Conservation (phyloP, 2,797 vertebrate genomes). For the Prunella strophiata region DNA sequence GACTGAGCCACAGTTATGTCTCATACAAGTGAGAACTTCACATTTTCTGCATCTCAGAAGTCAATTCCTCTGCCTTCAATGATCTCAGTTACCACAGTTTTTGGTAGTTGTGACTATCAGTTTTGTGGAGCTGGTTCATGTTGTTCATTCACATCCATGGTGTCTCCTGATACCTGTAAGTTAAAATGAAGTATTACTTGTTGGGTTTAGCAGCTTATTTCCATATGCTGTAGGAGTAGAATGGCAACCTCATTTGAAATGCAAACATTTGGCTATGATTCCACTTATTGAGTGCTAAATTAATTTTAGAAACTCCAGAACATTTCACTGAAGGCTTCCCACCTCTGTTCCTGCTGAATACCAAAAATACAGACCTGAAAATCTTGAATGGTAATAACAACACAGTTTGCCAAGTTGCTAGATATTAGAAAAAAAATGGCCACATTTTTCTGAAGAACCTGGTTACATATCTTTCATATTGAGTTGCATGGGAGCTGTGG, state of each 20-base stretch:
- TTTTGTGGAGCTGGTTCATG: neutral
- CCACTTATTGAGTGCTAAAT: conserved; percentile 26
- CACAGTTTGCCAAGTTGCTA: neutral
- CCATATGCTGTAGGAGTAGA: neutral
- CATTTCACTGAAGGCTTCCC: conserved; percentile 26
- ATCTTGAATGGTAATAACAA: neutral
- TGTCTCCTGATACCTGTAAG: neutral
- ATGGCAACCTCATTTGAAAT: conserved; percentile 6
- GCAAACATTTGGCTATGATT: neutral
- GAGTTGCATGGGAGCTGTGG: neutral
- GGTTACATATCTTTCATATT: neutral
- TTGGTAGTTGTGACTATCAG: neutral
- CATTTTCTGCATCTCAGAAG: neutral
- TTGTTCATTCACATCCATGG: neutral
- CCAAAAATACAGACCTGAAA: conserved; percentile 31
- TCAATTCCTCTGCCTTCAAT: neutral
- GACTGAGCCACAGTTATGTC: neutral
- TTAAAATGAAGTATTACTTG: neutral
- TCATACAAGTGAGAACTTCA: neutral
- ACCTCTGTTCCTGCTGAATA: conserved; percentile 10
- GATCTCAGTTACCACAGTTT: neutral
- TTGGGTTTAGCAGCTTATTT: neutral
- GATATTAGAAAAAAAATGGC: neutral
- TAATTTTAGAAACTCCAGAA: conserved; percentile 9
- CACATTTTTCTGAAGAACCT: neutral